These are phyloP conservation scores for Dasyurus viverrinus DNA, from an alignment of 2,113 vertebrate species.

Conservation along the genomic window DNA sequence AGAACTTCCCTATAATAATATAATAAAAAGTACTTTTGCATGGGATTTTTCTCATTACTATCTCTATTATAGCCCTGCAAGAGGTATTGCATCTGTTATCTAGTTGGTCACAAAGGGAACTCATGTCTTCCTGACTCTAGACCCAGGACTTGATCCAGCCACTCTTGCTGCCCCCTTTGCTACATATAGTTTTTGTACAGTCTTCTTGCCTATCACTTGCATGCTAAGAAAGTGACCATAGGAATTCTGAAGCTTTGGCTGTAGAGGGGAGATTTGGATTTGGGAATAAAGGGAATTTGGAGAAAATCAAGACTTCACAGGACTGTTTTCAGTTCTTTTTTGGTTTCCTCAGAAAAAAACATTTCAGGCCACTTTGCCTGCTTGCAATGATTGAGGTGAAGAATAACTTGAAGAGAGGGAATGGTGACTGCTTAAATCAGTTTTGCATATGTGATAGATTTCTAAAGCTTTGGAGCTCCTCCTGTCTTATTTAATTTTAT, in stretches of 20 bases:
- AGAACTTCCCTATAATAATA: background rate
- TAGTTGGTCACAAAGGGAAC: background rate
- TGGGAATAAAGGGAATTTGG: background rate
- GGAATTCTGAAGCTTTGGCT: background rate
- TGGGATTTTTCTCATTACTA: background rate
- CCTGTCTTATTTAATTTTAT: background rate
- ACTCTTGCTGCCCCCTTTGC: background rate
- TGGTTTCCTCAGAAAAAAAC: constrained; percentile 11
- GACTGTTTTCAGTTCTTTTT: constrained; percentile 18
- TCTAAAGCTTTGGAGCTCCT: no score
- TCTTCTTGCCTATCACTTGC: background rate
- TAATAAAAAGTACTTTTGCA: background rate
- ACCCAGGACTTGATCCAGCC: background rate
- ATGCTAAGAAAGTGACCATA: background rate
- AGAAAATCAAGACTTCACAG: background rate
- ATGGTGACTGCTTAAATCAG: background rate
- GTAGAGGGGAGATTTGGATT: constrained; percentile 12
- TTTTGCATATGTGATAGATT: background rate
- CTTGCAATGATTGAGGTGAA: background rate
- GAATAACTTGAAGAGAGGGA: background rate
- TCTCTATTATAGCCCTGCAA: background rate
- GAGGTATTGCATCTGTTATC: background rate
- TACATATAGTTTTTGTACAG: no score
- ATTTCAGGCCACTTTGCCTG: constrained; percentile 26
- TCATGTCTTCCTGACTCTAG: background rate